Evolutionary conservation across 2,113 vertebrate species (phyloP).

Genomic region (Oreochromis spilurus): DNA sequence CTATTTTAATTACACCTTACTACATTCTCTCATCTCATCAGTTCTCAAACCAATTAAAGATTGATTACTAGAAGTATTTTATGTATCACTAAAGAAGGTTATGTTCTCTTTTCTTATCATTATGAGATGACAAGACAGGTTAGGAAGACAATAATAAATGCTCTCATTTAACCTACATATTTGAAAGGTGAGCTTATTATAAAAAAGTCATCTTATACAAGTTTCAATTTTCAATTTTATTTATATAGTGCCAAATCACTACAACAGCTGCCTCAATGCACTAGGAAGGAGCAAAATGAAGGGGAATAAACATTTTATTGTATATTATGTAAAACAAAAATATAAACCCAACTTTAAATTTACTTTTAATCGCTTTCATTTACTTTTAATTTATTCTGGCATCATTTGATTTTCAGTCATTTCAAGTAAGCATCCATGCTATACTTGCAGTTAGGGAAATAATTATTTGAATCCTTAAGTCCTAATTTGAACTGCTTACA

Average conservation of each 20-base stretch:
- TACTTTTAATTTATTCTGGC: not conserved
- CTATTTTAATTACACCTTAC: not conserved
- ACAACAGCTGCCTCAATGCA: not conserved
- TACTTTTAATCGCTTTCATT: not conserved
- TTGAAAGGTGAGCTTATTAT: not conserved
- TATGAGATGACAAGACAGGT: not conserved
- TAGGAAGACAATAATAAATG: not conserved
- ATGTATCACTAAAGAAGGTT: not conserved
- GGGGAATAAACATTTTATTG: not conserved
- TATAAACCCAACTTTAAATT: not conserved
- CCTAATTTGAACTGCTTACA: not conserved
- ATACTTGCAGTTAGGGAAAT: not conserved
- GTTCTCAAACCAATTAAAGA: constrained; percentile 22
- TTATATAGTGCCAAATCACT: not conserved
- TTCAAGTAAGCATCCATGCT: not conserved
- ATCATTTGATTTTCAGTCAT: not conserved
- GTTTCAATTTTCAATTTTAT: not conserved
- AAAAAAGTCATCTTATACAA: not conserved
- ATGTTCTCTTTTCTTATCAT: not conserved
- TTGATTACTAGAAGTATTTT: not conserved
- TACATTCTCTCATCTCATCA: constrained; percentile 14
- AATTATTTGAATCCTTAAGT: not conserved
- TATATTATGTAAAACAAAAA: not conserved
- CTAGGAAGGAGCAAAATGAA: not conserved
- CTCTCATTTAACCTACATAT: not conserved